These are phyloP conservation scores for Galagoides demidoff DNA, from an alignment of 2,797 vertebrate species.

Conservation along the genomic window DNA sequence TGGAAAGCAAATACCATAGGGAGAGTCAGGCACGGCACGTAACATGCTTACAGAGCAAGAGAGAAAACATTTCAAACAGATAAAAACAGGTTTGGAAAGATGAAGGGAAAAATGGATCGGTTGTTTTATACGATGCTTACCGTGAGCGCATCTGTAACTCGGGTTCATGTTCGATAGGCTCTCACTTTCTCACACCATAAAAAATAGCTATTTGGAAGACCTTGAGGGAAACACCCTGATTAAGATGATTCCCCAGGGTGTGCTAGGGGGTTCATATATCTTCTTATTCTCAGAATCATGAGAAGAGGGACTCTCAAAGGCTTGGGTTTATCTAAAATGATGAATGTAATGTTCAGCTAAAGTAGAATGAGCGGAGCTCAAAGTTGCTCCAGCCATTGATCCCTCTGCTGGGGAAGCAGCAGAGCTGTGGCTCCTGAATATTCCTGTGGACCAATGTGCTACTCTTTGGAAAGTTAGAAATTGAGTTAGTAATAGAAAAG, in stretches of 20 bases:
- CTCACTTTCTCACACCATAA: conserved; percentile 69
- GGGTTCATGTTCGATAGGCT: conserved; percentile 69
- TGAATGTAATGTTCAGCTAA: conserved; percentile 76
- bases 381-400: neutral
- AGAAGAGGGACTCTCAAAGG: conserved; percentile 82
- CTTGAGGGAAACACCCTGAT: conserved; percentile 68
- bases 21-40: conserved; percentile 60
- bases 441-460: neutral
- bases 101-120: conserved; percentile 70
- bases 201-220: conserved; percentile 73
- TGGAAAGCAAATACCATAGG: conserved; percentile 78
- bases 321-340: conserved; percentile 72
- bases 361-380: neutral
- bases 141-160: conserved; percentile 76
- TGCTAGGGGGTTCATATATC: conserved; percentile 74
- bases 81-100: conserved; percentile 78
- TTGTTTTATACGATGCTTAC: conserved; percentile 75
- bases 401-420: neutral
- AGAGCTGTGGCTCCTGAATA: neutral
- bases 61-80: conserved; percentile 76
- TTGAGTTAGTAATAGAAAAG: conserved; percentile 6
- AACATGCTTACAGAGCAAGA: conserved; percentile 57
- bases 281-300: conserved; percentile 80
- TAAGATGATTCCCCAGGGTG: conserved; percentile 69
- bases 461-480: conserved; percentile 13